A percentile compares a stretch with the other conserved stretches of the same genome.
phyloP scores from a whole-genome alignment of 2,888 invertebrate genomes.

The Dryobotodes eremita region DNA sequence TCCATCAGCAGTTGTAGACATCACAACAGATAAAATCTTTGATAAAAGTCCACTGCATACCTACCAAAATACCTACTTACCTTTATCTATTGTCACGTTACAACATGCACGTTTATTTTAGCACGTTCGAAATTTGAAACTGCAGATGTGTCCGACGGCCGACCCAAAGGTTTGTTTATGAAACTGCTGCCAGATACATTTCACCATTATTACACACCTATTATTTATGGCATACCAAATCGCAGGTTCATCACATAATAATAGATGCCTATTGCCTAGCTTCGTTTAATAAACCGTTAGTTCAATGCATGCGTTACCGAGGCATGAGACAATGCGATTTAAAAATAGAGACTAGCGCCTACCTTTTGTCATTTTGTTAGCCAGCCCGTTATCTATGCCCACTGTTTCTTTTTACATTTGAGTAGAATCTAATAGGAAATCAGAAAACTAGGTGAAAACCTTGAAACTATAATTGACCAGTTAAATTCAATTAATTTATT shows the following conservation, averaged over 20 bases:
- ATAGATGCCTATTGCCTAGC: constrained; percentile 30
- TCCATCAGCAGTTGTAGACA: constrained; percentile 47
- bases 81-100: constrained; percentile 50
- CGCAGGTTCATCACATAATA: constrained; percentile 41
- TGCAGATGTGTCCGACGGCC: constrained; percentile 26
- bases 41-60: constrained; percentile 45
- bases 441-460: constrained; percentile 45
- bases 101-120: constrained; percentile 37
- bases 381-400: constrained; percentile 53
- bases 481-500: constrained; percentile 11
- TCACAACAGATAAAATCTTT: constrained; percentile 44
- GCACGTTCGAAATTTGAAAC: constrained; percentile 61
- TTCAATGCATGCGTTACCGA: constrained; percentile 57
- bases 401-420: constrained; percentile 32
- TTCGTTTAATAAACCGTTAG: constrained; percentile 61
- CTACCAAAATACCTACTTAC: constrained; percentile 40
- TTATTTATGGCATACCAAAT: constrained; percentile 48
- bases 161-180: constrained; percentile 46
- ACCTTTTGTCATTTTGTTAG: constrained; percentile 48
- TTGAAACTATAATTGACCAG: constrained; percentile 39
- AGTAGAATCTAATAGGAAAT: constrained; percentile 57
- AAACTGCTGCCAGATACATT: constrained; percentile 31
- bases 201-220: constrained; percentile 33
- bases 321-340: constrained; percentile 71
- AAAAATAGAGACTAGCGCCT: constrained; percentile 62